Percentiles rank a stretch among this genome's conserved stretches.
phyloP scores from a whole-genome alignment of 2,797 vertebrate genomes.

The Scolopax rusticola region DNA sequence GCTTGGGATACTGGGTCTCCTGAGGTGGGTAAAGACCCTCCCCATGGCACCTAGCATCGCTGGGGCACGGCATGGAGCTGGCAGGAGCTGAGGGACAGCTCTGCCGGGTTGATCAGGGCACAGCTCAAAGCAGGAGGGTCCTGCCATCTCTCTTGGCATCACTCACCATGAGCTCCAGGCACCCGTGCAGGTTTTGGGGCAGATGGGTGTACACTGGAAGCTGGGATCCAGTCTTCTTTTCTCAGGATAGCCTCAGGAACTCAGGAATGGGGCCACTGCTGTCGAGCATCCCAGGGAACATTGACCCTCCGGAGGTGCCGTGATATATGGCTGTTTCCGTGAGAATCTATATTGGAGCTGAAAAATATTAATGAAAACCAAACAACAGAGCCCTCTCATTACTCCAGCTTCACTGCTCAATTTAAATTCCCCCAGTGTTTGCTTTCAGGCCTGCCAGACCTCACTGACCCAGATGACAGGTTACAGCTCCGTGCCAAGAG shows the following conservation, averaged over 20 bases:
- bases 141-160: not conserved
- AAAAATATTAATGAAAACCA: not conserved
- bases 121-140: not conserved
- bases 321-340: fast-evolving
- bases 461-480: not conserved
- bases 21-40: fast-evolving
- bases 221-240: not conserved
- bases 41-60: not conserved
- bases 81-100: not conserved
- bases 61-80: not conserved
- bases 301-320: not conserved
- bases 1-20: not conserved
- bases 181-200: not conserved
- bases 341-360: not conserved
- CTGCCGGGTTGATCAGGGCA: no score
- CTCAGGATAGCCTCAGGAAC: not conserved
- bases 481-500: not conserved
- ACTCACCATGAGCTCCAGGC: not conserved
- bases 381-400: not conserved
- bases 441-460: not conserved
- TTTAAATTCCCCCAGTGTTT: not conserved
- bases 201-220: not conserved
- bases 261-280: not conserved
- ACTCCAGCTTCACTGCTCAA: not conserved
- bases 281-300: not conserved